Evolutionary conservation across 2,797 vertebrate species (phyloP).

Genomic region (Diplodus puntazzo): DNA sequence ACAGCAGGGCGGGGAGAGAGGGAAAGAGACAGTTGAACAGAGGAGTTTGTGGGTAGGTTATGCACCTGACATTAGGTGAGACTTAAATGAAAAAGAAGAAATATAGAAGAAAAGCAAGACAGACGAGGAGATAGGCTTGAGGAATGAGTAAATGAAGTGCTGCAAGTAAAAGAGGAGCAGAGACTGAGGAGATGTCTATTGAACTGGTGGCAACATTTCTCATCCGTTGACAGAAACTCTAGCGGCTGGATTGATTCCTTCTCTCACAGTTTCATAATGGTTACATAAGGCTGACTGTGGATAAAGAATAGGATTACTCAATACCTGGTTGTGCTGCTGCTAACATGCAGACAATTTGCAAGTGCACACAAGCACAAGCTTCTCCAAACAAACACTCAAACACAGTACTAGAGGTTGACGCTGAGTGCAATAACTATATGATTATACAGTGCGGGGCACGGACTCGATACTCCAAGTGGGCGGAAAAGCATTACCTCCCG

Average conservation of each 20-base stretch:
- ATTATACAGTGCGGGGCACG: slow-evolving; percentile 55
- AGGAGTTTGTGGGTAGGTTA: neutral
- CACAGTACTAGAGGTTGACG: slow-evolving; percentile 44
- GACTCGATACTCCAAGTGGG: slow-evolving; percentile 55
- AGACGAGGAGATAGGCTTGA: neutral
- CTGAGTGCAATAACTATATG: slow-evolving; percentile 62
- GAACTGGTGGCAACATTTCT: slow-evolving; percentile 7
- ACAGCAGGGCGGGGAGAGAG: neutral
- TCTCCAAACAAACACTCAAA: slow-evolving; percentile 64
- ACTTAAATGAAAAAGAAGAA: neutral
- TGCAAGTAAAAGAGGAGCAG: neutral
- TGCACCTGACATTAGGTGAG: neutral
- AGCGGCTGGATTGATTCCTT: slow-evolving; percentile 39
- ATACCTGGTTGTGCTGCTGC: slow-evolving; percentile 62
- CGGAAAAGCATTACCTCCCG: slow-evolving; percentile 42
- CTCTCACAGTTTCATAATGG: slow-evolving; percentile 71
- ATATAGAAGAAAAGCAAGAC: neutral
- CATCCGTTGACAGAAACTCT: slow-evolving; percentile 30
- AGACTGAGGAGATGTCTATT: neutral
- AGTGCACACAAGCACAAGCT: slow-evolving; percentile 34
- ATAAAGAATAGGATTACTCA: slow-evolving; percentile 73
- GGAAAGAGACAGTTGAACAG: neutral
- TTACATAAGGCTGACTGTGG: slow-evolving; percentile 69
- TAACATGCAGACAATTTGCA: slow-evolving; percentile 32
- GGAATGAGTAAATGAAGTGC: neutral